Conservation (phyloP, 2,113 vertebrate genomes). For the Paraplagusia blochii region DNA sequence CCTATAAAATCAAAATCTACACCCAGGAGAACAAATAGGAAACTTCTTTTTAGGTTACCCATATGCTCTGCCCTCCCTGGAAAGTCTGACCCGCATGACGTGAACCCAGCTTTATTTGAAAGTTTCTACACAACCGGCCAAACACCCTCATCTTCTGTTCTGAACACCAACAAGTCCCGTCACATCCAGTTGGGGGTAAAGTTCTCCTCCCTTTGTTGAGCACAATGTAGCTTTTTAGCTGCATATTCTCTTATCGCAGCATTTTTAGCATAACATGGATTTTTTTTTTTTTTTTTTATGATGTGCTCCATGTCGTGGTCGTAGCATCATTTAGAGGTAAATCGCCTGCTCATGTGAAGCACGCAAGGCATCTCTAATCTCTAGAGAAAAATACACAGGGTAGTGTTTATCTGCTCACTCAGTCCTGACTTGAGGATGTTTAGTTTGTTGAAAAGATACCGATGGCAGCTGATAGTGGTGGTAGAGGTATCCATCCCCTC, state of each 20-base stretch:
- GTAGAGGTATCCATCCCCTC: slow-evolving; percentile 4
- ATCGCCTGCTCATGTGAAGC: slow-evolving; percentile 31
- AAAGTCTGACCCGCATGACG: slow-evolving; percentile 60
- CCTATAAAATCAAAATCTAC: too few species aligned
- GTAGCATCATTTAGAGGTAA: slow-evolving; percentile 27
- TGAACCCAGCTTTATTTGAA: slow-evolving; percentile 42
- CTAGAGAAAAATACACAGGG: slow-evolving; percentile 9
- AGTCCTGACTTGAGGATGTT: slow-evolving; percentile 48
- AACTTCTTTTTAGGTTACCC: slow-evolving; percentile 36
- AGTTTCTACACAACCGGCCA: slow-evolving; percentile 46
- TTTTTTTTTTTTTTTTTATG: slow-evolving; percentile 47
- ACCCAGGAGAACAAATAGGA: neutral
- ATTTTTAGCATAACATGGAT: slow-evolving; percentile 66
- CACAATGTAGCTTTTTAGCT: slow-evolving; percentile 72
- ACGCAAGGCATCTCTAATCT: slow-evolving; percentile 58
- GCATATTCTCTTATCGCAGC: slow-evolving; percentile 47
- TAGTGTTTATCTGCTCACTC: slow-evolving; percentile 55
- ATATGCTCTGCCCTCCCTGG: slow-evolving; percentile 25
- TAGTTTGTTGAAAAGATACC: slow-evolving; percentile 42
- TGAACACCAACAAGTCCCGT: slow-evolving; percentile 58
- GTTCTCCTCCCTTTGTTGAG: slow-evolving; percentile 41
- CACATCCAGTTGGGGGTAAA: slow-evolving; percentile 57
- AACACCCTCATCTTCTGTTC: slow-evolving; percentile 47
- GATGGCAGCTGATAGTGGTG: slow-evolving; percentile 29
- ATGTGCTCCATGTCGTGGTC: slow-evolving; percentile 15